Percentiles rank a stretch among this genome's conserved stretches.
Evolutionary conservation across 2,113 vertebrate species (phyloP).

Genomic region (Anas platyrhynchos): DNA sequence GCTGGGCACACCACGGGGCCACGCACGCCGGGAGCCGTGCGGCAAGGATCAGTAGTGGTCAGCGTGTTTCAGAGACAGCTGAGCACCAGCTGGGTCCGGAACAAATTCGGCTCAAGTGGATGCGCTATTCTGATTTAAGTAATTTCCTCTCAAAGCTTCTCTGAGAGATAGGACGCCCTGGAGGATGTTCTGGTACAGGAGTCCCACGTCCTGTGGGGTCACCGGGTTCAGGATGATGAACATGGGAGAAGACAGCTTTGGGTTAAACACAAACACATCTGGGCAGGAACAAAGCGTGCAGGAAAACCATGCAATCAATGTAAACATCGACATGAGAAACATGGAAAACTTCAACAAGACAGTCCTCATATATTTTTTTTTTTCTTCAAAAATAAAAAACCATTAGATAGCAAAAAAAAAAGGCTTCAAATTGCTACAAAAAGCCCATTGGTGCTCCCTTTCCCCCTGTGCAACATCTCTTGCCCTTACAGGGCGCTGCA

Average conservation of each 20-base stretch:
- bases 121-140: neutral
- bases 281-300: conserved; percentile 39
- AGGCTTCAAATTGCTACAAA: neutral
- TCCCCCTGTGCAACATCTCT: neutral
- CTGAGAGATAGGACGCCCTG: neutral
- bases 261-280: conserved; percentile 51
- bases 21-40: neutral
- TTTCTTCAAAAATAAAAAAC: neutral
- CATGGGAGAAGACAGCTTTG: conserved; percentile 35
- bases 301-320: conserved; percentile 36
- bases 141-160: conserved; percentile 33
- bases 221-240: neutral
- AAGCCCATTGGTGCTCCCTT: neutral
- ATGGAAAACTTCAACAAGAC: neutral
- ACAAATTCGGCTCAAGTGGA: neutral
- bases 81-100: neutral
- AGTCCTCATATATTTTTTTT: neutral
- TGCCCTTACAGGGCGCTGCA: accelerated
- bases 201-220: neutral
- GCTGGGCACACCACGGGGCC: neutral
- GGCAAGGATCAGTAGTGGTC: neutral
- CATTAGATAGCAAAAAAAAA: neutral
- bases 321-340: neutral
- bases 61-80: neutral
- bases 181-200: conserved; percentile 26